Evolutionary conservation across 92 coral and sea anemone genomes (phyloP), one percentile per base, ranked within the genome.

Genomic region (Heteractis magnifica): DNA sequence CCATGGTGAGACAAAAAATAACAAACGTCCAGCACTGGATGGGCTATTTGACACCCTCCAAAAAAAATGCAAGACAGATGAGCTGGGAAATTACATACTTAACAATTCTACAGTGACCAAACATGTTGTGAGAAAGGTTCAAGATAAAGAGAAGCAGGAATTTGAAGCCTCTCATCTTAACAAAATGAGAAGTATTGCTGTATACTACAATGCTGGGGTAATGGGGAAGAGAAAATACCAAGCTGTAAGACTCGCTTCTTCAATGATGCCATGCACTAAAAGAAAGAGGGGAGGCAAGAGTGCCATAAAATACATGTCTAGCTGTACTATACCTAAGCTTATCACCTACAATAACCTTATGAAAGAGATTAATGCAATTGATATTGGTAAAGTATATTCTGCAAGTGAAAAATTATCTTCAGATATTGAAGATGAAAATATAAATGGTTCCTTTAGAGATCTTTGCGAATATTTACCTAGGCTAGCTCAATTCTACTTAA

Each of bases 381-480:
- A 87, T 71, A 78, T 90, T 19, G 91, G 90, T 0, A 84, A 62
- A 51, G 88, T 85, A 20, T 84, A 87, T 76, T 80, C 81, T 59
- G 62, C 85, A 60, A 16, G 56, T 56, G 91, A 89, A 21, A 76
- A 78, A 49, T 89, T 86, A 60, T 62, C 89, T 49, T n/a, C 85
- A 72, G 13, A 60, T 88, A 82, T 89, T 76, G 95, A 92, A 65
- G 88, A 92, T 76, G 90, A 87, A 90, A 82, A 83, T 82, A 49
- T 58, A 21, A 82, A 65, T 87, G 92, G 96, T 12, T 85, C 91
- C 90, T 87, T 81, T 77, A 49, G 96, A 77, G 90, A 92, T 73
- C 88, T 92, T 13, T 56, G 90, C 52, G 89, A 92, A 56, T 92
- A 85, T 79, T 83, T 92, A 77, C 92, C 97, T 13, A 49, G 93